phyloP scores from a whole-genome alignment of 92 coral and sea anemone species.

The Parazoanthus darwini region DNA sequence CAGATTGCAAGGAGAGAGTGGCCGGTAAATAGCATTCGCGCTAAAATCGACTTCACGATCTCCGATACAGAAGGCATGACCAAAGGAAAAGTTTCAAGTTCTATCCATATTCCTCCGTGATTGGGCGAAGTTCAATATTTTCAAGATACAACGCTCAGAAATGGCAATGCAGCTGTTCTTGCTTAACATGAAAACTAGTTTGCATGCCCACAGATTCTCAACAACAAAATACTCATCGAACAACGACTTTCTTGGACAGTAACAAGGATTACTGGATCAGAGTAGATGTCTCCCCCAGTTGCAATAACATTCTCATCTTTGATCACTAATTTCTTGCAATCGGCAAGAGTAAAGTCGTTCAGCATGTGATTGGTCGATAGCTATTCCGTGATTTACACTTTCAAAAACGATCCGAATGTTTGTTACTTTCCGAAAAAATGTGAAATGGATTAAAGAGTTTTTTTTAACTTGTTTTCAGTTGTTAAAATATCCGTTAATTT shows the following conservation, averaged over 20 bases:
- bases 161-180: no score
- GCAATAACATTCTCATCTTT: neutral
- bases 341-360: neutral
- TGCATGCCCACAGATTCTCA: neutral
- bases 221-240: neutral
- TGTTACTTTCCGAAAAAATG: neutral
- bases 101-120: neutral
- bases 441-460: neutral
- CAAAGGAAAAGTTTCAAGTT: neutral
- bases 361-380: neutral
- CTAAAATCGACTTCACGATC: conserved; percentile 79
- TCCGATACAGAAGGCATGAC: conserved; percentile 58
- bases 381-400: neutral
- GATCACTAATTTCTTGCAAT: neutral
- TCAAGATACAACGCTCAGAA: no score
- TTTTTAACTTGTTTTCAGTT: neutral
- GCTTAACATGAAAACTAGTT: neutral
- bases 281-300: neutral
- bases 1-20: conserved; percentile 84
- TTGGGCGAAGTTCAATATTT: neutral
- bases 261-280: no score
- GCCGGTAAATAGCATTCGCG: conserved; percentile 76
- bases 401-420: neutral
- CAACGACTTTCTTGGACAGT: neutral
- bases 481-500: neutral